A percentile compares a stretch with the other conserved stretches of the same genome.
phyloP scores from a whole-genome alignment of 2,888 invertebrate species.

The Rotaria sp. region DNA sequence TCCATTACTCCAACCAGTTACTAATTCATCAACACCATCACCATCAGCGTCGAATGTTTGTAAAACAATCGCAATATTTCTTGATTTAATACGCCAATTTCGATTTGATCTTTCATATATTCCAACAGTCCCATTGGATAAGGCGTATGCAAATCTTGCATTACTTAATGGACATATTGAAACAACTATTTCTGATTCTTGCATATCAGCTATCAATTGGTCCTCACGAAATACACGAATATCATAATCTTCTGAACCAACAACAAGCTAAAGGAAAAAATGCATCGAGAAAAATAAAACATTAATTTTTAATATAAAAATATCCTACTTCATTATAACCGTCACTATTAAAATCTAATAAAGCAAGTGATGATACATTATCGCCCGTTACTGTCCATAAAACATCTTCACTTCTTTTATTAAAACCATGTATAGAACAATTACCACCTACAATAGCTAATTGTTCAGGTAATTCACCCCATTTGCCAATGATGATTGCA shows the following conservation, averaged over 20 bases:
- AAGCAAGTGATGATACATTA: slow-evolving; percentile 72
- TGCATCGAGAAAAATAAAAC: slow-evolving; percentile 50
- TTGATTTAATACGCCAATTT: slow-evolving; percentile 80
- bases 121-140: slow-evolving; percentile 85
- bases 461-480: slow-evolving; percentile 59
- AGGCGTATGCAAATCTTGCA: slow-evolving; percentile 71
- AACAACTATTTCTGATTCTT: slow-evolving; percentile 68
- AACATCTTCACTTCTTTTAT: slow-evolving; percentile 71
- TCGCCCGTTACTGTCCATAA: slow-evolving; percentile 87
- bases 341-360: slow-evolving; percentile 77
- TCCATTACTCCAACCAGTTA: slow-evolving; percentile 78
- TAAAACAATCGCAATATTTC: slow-evolving; percentile 72
- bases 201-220: slow-evolving; percentile 71
- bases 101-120: slow-evolving; percentile 77
- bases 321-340: slow-evolving; percentile 65
- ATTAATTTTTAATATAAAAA: background rate
- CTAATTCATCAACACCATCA: slow-evolving; percentile 67
- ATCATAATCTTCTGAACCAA: slow-evolving; percentile 83
- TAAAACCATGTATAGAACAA: slow-evolving; percentile 76
- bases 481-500: slow-evolving; percentile 67
- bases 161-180: slow-evolving; percentile 44
- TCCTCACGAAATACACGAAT: slow-evolving; percentile 78
- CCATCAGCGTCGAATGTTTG: slow-evolving; percentile 68
- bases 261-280: slow-evolving; percentile 63
- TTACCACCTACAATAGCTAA: slow-evolving; percentile 70